These are phyloP conservation scores for Medauroidea extradentata DNA, from an alignment of 1,140 invertebrate genomes.

Conservation along the genomic window DNA sequence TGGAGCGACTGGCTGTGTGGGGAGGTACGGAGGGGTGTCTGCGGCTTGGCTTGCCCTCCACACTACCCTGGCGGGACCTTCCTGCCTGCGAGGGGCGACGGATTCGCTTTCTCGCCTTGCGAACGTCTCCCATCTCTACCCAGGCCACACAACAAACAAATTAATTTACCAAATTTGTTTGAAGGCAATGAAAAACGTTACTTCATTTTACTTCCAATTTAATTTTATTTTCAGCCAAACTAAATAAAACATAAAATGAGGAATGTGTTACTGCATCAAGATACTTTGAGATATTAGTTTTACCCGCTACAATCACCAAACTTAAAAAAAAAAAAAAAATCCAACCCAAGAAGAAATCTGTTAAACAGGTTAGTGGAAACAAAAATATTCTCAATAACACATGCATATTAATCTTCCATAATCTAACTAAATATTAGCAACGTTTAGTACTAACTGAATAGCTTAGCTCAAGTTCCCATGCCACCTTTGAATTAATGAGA, in stretches of 20 bases:
- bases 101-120: conserved; percentile 40
- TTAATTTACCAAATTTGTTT: not conserved
- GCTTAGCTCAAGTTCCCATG: conserved; percentile 9
- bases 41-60: conserved; percentile 30
- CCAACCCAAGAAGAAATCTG: not conserved
- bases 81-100: conserved; percentile 43
- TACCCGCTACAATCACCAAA: conserved; percentile 4
- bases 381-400: not conserved
- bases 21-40: not conserved
- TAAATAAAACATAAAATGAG: not conserved
- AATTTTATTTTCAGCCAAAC: not conserved
- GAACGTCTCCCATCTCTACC: conserved; percentile 43
- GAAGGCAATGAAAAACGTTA: too few species aligned
- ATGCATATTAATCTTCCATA: conserved; percentile 2
- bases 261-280: not conserved
- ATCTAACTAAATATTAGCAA: not conserved
- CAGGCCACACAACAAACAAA: conserved; percentile 11
- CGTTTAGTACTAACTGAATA: too few species aligned
- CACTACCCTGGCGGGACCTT: conserved; percentile 39
- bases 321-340: not conserved
- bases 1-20: not conserved
- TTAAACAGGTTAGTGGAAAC: conserved; percentile 12
- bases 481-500: conserved; percentile 1
- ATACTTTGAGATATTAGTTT: not conserved
- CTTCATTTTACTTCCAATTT: not conserved